phyloP scores from a whole-genome alignment of 2,797 vertebrate species.

The Myoxocephalus aenaeus region DNA sequence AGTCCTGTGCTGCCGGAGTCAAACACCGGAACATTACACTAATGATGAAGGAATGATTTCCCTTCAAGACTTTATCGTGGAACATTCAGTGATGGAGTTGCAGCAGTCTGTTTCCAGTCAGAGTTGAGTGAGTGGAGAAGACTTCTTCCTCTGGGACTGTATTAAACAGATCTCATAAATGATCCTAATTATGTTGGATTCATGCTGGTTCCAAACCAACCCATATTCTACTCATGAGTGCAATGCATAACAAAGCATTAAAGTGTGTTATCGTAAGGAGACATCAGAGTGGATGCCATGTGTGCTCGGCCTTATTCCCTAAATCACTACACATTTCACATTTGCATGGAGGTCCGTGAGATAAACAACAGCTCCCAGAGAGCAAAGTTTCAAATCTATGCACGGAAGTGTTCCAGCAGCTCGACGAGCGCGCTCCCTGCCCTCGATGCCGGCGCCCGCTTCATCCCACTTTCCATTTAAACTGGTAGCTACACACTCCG shows the following conservation, averaged over 20 bases:
- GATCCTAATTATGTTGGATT: constrained; percentile 30
- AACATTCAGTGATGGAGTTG: constrained; percentile 4
- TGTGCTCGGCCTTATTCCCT: constrained; percentile 23
- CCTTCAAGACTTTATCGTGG: neutral
- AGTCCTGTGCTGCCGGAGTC: neutral
- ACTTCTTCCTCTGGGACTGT: constrained; percentile 5
- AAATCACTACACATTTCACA: constrained; percentile 34
- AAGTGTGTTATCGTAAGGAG: constrained; percentile 10
- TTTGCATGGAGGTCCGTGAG: constrained; percentile 35
- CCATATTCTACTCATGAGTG: constrained; percentile 9
- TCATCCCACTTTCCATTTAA: constrained; percentile 72
- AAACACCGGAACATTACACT: neutral
- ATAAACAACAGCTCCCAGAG: constrained; percentile 50
- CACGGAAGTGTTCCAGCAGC: constrained; percentile 38
- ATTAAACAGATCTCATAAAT: constrained; percentile 15
- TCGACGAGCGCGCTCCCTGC: constrained; percentile 39
- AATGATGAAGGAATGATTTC: neutral
- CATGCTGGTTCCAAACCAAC: constrained; percentile 9
- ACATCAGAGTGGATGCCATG: constrained; percentile 31
- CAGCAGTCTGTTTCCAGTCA: constrained; percentile 7
- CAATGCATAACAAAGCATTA: constrained; percentile 21
- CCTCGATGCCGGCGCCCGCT: constrained; percentile 54
- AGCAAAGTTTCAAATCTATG: constrained; percentile 53
- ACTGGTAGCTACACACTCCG: constrained; percentile 68
- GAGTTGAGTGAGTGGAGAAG: neutral